phyloP scores from a whole-genome alignment of 2,888 invertebrate genomes.

The Cryptocephalus moraei region DNA sequence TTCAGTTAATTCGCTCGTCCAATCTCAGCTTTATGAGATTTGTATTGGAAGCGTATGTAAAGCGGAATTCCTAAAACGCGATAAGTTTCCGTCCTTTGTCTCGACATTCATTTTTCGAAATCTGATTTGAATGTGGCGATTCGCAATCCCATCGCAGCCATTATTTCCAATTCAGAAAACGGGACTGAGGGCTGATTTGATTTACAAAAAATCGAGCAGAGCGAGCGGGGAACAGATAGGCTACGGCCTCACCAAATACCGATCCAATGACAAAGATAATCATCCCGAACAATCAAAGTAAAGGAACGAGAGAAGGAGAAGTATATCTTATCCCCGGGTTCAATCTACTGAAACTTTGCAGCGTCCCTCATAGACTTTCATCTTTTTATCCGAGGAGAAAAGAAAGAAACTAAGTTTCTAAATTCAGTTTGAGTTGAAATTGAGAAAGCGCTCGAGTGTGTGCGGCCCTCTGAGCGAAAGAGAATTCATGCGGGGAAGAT shows the following conservation, averaged over 20 bases:
- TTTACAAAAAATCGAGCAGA: conserved; percentile 8
- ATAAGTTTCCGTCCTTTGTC: too few relatives aligned
- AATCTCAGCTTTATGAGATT: too few relatives aligned
- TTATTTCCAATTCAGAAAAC: conserved; percentile 3
- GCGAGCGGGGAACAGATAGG: conserved; percentile 1
- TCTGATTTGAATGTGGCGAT: too few relatives aligned
- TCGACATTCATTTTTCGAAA: too few relatives aligned
- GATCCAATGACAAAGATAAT: conserved; percentile 12
- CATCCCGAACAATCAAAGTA: conserved; percentile 14
- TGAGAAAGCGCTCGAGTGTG: conserved; percentile 30
- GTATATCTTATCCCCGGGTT: conserved; percentile 12
- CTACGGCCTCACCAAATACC: conserved; percentile 8
- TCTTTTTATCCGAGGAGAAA: conserved; percentile 14
- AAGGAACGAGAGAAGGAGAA: conserved; percentile 8
- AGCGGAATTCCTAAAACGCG: too few relatives aligned
- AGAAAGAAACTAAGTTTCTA: conserved; percentile 33
- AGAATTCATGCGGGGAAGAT: conserved; percentile 29
- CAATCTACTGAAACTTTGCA: conserved; percentile 14
- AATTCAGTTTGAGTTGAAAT: conserved; percentile 34
- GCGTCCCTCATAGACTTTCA: conserved; percentile 16
- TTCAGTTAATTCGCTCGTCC: too few relatives aligned
- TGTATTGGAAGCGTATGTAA: too few relatives aligned
- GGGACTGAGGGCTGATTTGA: conserved; percentile 6
- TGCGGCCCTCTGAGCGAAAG: conserved; percentile 20
- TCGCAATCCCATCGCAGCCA: background rate